These are phyloP conservation scores for Drosophila longiperda DNA, from an alignment of 2,888 invertebrate species.

Conservation along the genomic window DNA sequence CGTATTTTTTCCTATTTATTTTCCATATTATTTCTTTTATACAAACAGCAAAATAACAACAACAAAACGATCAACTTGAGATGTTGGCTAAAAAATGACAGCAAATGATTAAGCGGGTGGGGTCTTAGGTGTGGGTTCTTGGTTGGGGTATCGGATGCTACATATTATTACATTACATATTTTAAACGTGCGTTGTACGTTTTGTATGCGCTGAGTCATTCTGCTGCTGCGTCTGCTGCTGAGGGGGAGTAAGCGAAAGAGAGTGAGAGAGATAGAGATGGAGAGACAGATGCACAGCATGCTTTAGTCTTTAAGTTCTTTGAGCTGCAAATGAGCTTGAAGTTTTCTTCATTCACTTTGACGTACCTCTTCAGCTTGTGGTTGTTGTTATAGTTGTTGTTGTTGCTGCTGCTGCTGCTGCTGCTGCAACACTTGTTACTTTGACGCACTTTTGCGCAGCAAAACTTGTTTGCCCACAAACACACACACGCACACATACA, in stretches of 20 bases:
- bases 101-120: conserved; percentile 35
- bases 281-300: neutral
- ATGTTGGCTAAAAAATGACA: conserved; percentile 18
- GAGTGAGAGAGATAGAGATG: neutral
- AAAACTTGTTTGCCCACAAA: conserved; percentile 55
- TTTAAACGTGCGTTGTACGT: conserved; percentile 31
- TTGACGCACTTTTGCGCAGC: conserved; percentile 46
- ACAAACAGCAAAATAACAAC: conserved; percentile 6
- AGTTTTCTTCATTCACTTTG: conserved; percentile 4
- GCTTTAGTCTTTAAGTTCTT: conserved; percentile 6
- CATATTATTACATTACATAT: conserved; percentile 14
- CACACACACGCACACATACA: conserved; percentile 23
- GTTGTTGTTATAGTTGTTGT: conserved; percentile 1
- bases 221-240: neutral
- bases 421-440: conserved; percentile 46
- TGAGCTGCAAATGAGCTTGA: neutral
- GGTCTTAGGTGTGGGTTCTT: conserved; percentile 5
- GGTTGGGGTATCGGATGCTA: neutral
- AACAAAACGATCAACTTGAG: conserved; percentile 6
- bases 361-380: conserved; percentile 32
- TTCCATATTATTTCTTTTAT: neutral
- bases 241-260: neutral
- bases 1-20: neutral
- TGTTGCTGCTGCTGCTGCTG: conserved; percentile 8
- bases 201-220: conserved; percentile 36